Evolutionary conservation across 2,797 vertebrate genomes (phyloP).

Genomic region (Pipistrellus kuhlii): DNA sequence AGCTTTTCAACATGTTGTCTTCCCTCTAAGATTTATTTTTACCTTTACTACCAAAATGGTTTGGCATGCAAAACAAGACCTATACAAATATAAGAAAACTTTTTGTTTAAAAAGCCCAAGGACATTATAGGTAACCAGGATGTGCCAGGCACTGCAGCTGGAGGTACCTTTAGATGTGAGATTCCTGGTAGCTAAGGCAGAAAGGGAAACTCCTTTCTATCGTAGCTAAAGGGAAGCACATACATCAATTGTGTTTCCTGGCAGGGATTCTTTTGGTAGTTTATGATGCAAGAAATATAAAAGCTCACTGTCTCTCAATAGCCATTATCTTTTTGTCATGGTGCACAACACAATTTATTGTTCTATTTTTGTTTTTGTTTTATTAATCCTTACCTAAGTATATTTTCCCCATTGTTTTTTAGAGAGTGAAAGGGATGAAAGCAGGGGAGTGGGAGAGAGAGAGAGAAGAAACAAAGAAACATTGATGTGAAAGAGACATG

Average conservation of each 20-base stretch:
- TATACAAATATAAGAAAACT: not conserved
- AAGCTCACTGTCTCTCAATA: not conserved
- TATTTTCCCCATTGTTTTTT: not conserved
- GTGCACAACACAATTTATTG: not conserved
- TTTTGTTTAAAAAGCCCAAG: conserved; percentile 40
- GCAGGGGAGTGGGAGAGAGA: too few relatives aligned
- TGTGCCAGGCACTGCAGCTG: not conserved
- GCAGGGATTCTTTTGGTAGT: not conserved
- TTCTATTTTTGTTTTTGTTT: not conserved
- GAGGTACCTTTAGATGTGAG: not conserved
- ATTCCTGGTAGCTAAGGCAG: not conserved
- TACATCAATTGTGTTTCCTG: not conserved
- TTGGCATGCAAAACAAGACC: not conserved
- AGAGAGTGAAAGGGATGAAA: too few relatives aligned
- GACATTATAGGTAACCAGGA: not conserved
- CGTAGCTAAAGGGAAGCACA: not conserved
- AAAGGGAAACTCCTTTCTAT: conserved; percentile 37
- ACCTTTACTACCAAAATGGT: not conserved
- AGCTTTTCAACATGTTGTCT: not conserved
- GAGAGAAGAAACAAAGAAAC: not conserved
- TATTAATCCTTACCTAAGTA: not conserved
- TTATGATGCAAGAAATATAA: conserved; percentile 10
- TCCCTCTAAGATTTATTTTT: not conserved
- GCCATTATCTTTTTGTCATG: not conserved
- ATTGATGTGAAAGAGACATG: not conserved